These are phyloP conservation scores for Bemisia tabaci DNA, from an alignment of 1,140 invertebrate species.

Conservation along the genomic window DNA sequence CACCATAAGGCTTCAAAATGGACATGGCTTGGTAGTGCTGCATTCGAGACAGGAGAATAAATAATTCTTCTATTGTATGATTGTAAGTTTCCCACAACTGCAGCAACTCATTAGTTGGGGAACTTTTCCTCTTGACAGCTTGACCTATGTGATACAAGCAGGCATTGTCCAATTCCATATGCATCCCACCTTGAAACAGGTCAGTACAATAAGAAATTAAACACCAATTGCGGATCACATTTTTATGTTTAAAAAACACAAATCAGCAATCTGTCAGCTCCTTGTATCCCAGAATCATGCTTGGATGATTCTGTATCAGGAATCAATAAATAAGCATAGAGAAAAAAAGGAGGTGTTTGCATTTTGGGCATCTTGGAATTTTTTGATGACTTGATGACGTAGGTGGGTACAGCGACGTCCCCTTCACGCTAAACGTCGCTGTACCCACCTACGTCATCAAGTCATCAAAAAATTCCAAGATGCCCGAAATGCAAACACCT, in stretches of 20 bases:
- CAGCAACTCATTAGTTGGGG: conserved; percentile 60
- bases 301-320: too few species aligned
- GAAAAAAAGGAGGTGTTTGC: too few species aligned
- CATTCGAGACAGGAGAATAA: conserved; percentile 52
- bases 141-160: conserved; percentile 37
- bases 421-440: too few species aligned
- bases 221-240: not conserved
- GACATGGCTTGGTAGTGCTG: conserved; percentile 56
- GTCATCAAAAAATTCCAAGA: too few species aligned
- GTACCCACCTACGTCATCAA: too few species aligned
- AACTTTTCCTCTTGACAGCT: conserved; percentile 34
- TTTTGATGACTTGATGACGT: too few species aligned
- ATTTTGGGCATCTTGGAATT: too few species aligned
- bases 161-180: conserved; percentile 35
- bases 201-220: conserved; percentile 1
- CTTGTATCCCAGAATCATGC: too few species aligned
- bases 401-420: too few species aligned
- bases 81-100: conserved; percentile 63
- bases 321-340: too few species aligned
- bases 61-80: conserved; percentile 62
- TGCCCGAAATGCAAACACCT: too few species aligned
- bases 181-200: conserved; percentile 31
- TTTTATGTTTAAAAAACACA: conserved; percentile 4
- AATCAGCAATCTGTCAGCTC: too few species aligned
- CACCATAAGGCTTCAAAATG: conserved; percentile 43